Base-by-base conservation (phyloP, 2,113 vertebrate genomes). In the Zapus hudsonius region DNA sequence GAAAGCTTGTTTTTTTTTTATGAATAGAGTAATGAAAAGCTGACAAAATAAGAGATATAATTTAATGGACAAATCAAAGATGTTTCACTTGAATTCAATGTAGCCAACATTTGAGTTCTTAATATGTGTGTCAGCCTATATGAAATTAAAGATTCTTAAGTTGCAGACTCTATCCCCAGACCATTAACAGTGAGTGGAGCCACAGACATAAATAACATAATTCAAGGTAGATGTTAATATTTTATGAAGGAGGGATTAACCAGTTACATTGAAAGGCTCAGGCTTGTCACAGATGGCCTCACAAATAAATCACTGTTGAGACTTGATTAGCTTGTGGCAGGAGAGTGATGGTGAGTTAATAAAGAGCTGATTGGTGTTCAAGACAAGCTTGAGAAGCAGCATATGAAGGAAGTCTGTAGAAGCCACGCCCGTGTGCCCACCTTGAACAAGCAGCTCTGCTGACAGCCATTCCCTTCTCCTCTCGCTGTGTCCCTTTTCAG, bases 401-500 rank as follows among this genome's bases (percentile, higher is more conserved):
- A 2, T 40, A 40, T n/a, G 66, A 20, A 66, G 55, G 72, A 66
- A 52, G 20, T 57, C 29, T 67, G 0, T 57, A 12, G 57, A 93
- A 89, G 57, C 38, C 42, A 4, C 40, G 89, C n/a, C 59, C 69
- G 42, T 52, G 22, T 11, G 16, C 66, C 55, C 22, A 38, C 44
- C 91, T 63, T 42, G 75, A 94, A 78, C 29, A 70, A 16, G 12
- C 19, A 42, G 0, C 25, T 81, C 63, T 52, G 3, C 19, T 47
- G 5, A 79, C 4, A 44, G 25, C n/a, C 33, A 36, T 44, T 55
- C 7, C 42, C 61, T 52, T 78, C 67, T 82, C 11, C 64, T 63
- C 55, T 64, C 29, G 31, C 70, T 66, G 63, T 59, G 78, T 94
- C 57, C 74, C 42, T 81, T 76, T 75, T 38, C 23, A 97, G 96